A percentile compares a stretch with the other conserved stretches of the same genome.
Evolutionary conservation across 2,797 vertebrate species (phyloP).

Genomic region (Mionectes olivaceus): DNA sequence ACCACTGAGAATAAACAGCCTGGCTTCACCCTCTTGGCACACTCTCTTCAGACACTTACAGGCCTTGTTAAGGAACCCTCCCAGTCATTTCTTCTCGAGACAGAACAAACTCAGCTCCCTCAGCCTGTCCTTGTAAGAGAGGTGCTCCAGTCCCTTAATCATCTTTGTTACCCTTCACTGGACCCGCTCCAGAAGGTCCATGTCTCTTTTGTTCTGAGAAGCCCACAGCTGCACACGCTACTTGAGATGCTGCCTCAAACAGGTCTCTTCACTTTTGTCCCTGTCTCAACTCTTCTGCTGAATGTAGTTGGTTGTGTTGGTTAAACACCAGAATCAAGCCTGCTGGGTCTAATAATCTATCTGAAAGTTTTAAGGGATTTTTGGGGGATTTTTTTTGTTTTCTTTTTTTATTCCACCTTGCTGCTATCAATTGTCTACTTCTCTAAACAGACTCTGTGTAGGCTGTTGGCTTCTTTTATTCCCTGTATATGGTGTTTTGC

Average conservation of each 20-base stretch:
- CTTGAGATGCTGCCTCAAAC: background rate
- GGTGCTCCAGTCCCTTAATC: background rate
- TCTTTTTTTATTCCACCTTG: background rate
- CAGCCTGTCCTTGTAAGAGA: background rate
- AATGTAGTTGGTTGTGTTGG: background rate
- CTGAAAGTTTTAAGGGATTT: background rate
- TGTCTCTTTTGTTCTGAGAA: background rate
- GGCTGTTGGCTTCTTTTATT: slow-evolving; percentile 53
- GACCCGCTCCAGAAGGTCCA: background rate
- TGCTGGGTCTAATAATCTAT: background rate
- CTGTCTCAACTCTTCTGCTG: background rate
- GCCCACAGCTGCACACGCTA: background rate
- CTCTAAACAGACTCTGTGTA: slow-evolving; percentile 11
- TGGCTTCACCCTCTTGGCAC: background rate
- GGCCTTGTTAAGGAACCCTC: background rate
- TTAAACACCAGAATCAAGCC: background rate
- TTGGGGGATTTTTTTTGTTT: background rate
- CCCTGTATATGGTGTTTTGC: background rate
- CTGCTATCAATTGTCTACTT: background rate
- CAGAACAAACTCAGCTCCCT: background rate
- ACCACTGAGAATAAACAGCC: background rate
- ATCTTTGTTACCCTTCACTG: background rate
- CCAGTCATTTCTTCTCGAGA: background rate
- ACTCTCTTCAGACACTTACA: background rate
- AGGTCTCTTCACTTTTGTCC: background rate